A percentile compares a stretch with the other conserved stretches of the same genome.
Evolutionary conservation across 2,797 vertebrate species (phyloP).

Genomic region (Momotus momota): DNA sequence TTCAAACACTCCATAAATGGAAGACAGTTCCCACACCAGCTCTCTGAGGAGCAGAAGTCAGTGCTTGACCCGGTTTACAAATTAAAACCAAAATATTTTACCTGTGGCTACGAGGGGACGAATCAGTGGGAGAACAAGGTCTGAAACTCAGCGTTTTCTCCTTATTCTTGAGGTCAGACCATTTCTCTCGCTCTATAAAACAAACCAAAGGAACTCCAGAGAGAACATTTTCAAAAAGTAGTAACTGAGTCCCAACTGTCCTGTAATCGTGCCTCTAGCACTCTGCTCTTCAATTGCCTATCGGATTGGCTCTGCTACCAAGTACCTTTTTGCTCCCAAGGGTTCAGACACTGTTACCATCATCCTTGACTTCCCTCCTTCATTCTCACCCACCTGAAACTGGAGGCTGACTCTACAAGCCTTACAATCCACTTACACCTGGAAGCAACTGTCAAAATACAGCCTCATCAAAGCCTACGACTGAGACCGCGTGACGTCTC

Average conservation of each 20-base stretch:
- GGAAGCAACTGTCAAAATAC: not conserved
- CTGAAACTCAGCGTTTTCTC: not conserved
- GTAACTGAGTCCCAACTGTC: not conserved
- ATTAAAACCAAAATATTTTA: not conserved
- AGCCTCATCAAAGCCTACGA: not conserved
- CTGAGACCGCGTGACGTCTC: accelerated
- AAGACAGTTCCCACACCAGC: not conserved
- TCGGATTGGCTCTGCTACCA: not conserved
- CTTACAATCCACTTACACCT: not conserved
- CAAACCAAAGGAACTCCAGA: not conserved
- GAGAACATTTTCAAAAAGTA: not conserved
- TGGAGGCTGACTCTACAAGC: not conserved
- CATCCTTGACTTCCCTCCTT: not conserved
- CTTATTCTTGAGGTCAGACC: not conserved
- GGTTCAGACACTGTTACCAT: not conserved
- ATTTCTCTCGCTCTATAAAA: not conserved
- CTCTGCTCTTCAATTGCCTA: not conserved
- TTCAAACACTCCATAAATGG: not conserved
- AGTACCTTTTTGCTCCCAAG: not conserved
- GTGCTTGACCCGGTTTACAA: not conserved
- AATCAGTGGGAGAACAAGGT: not conserved
- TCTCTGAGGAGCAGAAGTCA: not conserved
- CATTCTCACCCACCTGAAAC: not conserved
- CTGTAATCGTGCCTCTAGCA: not conserved
- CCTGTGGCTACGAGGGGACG: not conserved